A percentile compares a stretch with the other conserved stretches of the same genome.
These are phyloP conservation scores for Limnodromus scolopaceus DNA, from an alignment of 2,797 vertebrate species.

Conservation along the genomic window DNA sequence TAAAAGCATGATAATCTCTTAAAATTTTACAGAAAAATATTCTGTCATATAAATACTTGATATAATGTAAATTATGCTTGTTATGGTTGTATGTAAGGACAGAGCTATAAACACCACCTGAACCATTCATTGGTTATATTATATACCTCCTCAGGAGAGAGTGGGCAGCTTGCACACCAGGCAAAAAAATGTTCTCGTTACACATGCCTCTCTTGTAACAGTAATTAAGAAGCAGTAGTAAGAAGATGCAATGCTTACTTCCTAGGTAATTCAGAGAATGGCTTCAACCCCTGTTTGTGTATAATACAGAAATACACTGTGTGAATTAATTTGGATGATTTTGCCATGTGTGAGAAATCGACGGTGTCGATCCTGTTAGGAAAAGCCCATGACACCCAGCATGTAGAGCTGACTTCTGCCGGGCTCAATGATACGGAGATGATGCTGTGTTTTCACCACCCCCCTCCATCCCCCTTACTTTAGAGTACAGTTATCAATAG, in stretches of 20 bases:
- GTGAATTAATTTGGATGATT: not conserved
- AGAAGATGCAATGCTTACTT: not conserved
- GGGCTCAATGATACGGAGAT: not conserved
- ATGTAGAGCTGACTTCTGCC: not conserved
- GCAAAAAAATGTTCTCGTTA: fast-evolving
- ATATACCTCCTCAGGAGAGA: not conserved
- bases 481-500: not conserved
- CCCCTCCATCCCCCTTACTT: not conserved
- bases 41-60: not conserved
- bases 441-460: not conserved
- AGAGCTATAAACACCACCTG: not conserved
- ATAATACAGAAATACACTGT: not conserved
- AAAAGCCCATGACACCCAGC: not conserved
- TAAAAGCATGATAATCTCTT: not conserved
- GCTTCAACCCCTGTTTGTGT: not conserved
- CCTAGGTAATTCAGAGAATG: not conserved
- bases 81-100: not conserved
- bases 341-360: not conserved
- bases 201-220: not conserved
- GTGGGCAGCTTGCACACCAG: not conserved
- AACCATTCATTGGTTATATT: not conserved
- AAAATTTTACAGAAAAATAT: not conserved
- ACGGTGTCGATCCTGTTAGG: not conserved
- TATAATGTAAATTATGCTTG: not conserved
- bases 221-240: not conserved